phyloP scores from a whole-genome alignment of 2,113 vertebrate species.

The Epinephelus fuscoguttatus region DNA sequence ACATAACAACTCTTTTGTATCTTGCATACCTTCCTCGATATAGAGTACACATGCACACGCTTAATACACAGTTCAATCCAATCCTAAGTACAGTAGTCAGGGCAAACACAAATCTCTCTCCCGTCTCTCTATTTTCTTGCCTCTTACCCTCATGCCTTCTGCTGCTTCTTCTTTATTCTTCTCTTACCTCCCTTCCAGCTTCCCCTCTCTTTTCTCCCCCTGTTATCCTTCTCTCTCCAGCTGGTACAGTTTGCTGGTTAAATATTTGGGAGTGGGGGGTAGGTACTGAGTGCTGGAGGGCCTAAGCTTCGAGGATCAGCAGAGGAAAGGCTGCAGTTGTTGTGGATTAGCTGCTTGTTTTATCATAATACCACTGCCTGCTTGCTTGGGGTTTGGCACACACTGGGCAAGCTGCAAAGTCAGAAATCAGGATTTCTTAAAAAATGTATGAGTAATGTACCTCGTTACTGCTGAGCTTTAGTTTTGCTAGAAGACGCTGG shows the following conservation, averaged over 20 bases:
- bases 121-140: not conserved
- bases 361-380: slow-evolving; percentile 65
- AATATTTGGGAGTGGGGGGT: slow-evolving; percentile 65
- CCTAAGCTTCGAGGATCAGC: slow-evolving; percentile 68
- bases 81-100: not conserved
- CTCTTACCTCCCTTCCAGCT: slow-evolving; percentile 10
- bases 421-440: slow-evolving; percentile 58
- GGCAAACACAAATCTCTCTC: slow-evolving; percentile 7
- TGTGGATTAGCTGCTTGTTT: slow-evolving; percentile 78
- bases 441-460: slow-evolving; percentile 55
- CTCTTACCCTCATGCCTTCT: slow-evolving; percentile 13
- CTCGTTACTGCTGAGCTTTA: slow-evolving; percentile 40
- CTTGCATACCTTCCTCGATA: not conserved
- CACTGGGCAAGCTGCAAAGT: slow-evolving; percentile 55
- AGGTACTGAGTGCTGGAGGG: slow-evolving; percentile 48
- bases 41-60: not conserved
- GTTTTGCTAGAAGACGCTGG: slow-evolving; percentile 19
- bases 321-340: slow-evolving; percentile 74
- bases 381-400: slow-evolving; percentile 45
- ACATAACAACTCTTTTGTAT: not conserved
- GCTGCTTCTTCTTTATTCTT: not conserved
- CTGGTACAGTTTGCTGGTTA: slow-evolving; percentile 71
- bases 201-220: not conserved
- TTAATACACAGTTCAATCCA: not conserved
- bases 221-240: slow-evolving; percentile 41